Conservation (phyloP, 2,888 invertebrate genomes). For the Parnassius smintheus region DNA sequence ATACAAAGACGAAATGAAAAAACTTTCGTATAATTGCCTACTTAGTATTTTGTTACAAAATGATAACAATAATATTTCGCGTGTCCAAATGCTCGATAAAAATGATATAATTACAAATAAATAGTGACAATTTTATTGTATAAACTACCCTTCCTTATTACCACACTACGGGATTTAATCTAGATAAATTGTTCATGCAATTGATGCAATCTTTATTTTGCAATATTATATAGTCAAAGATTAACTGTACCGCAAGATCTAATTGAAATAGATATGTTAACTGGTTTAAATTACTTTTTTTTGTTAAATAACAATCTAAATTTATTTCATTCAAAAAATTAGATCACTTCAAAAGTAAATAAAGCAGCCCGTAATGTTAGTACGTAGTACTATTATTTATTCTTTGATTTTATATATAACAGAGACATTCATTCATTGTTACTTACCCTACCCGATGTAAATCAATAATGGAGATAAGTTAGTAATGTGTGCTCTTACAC, state of each 20-base stretch:
- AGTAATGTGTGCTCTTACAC: too few species aligned
- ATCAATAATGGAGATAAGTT: too few species aligned
- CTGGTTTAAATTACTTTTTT: neutral
- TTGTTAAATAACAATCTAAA: too few species aligned
- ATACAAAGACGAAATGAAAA: too few species aligned
- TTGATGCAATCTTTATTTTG: constrained; percentile 66
- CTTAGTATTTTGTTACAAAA: neutral
- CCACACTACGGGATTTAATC: constrained; percentile 67
- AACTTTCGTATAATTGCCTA: too few species aligned
- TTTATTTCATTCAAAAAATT: too few species aligned
- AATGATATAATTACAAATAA: constrained; percentile 41
- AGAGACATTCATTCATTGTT: too few species aligned
- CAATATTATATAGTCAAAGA: constrained; percentile 56
- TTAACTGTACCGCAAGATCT: constrained; percentile 24
- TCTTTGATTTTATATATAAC: too few species aligned
- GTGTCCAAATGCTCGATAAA: constrained; percentile 2
- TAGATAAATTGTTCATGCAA: constrained; percentile 54
- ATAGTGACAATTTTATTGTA: constrained; percentile 66
- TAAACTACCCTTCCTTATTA: constrained; percentile 66
- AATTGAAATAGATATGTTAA: constrained; percentile 3
- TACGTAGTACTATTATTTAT: too few species aligned
- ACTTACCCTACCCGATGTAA: too few species aligned
- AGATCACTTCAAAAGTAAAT: too few species aligned
- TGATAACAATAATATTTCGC: neutral
- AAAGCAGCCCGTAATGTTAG: too few species aligned